Conservation (phyloP, 2,113 vertebrate species). For the Blennius ocellaris region DNA sequence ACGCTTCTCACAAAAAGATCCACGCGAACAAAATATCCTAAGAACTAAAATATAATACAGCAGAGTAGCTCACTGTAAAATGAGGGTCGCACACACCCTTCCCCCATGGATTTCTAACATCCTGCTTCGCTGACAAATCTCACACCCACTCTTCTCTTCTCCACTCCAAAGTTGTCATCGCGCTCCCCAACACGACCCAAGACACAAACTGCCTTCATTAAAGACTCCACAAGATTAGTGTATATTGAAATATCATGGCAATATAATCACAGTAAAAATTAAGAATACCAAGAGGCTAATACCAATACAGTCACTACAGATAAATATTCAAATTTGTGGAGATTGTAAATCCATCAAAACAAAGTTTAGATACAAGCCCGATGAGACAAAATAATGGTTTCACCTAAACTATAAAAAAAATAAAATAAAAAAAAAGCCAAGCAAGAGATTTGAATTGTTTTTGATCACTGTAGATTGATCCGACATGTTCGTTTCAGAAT, state of each 20-base stretch:
- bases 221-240: constrained; percentile 74
- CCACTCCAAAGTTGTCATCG: constrained; percentile 9
- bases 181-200: constrained; percentile 27
- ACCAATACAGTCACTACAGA: constrained; percentile 83
- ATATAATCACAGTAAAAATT: constrained; percentile 81
- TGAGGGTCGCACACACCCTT: constrained; percentile 16
- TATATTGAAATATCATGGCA: constrained; percentile 82
- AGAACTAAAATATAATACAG: constrained; percentile 66
- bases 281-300: constrained; percentile 78
- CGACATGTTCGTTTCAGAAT: constrained; percentile 10
- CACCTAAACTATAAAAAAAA: constrained; percentile 13
- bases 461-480: constrained; percentile 23
- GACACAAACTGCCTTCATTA: constrained; percentile 40
- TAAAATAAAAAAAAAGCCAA: constrained; percentile 31
- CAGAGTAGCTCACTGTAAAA: constrained; percentile 44
- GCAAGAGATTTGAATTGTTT: constrained; percentile 45
- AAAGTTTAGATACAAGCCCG: constrained; percentile 59
- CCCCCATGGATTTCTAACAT: not conserved
- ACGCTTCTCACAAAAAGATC: constrained; percentile 43
- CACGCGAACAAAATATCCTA: constrained; percentile 47
- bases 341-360: constrained; percentile 71
- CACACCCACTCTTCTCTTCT: not conserved
- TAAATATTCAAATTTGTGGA: constrained; percentile 79
- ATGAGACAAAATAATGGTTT: constrained; percentile 43
- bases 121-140: not conserved